These are phyloP conservation scores for Heliconius himera DNA, from an alignment of 1,140 invertebrate genomes.

Conservation along the genomic window DNA sequence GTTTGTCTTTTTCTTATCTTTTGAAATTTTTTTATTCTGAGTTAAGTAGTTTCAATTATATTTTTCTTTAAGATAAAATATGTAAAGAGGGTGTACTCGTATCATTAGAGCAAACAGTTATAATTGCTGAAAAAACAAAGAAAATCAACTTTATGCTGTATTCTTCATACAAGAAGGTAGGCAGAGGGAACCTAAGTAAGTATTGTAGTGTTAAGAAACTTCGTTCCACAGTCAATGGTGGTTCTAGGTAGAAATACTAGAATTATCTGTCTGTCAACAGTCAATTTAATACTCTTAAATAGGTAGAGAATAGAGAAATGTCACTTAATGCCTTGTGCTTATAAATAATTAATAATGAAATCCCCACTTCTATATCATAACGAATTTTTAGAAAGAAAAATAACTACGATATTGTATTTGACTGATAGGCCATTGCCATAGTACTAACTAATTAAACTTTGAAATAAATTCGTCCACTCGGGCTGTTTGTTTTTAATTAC, in stretches of 20 bases:
- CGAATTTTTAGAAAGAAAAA: neutral
- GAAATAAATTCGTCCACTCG: constrained; percentile 44
- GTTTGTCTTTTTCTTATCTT: constrained; percentile 32
- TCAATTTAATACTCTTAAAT: too few species aligned
- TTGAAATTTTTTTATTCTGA: neutral
- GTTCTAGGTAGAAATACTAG: too few species aligned
- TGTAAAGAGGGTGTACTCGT: neutral
- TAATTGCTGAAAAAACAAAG: too few species aligned
- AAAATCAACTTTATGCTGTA: too few species aligned
- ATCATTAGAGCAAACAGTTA: neutral
- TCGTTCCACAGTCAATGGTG: too few species aligned
- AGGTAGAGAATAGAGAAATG: too few species aligned
- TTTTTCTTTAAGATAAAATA: neutral
- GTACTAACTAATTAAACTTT: constrained; percentile 41
- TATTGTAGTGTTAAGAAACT: too few species aligned
- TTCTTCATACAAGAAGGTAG: too few species aligned
- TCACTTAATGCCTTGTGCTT: too few species aligned
- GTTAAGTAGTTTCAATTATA: neutral
- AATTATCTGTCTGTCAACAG: too few species aligned
- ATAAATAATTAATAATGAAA: too few species aligned
- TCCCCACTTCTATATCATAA: neutral
- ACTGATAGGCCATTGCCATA: constrained; percentile 44
- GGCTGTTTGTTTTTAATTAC: constrained; percentile 52
- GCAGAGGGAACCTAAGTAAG: too few species aligned
- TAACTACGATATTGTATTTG: neutral